Conservation (phyloP, 2,113 vertebrate species). For the Miniopterus natalensis region DNA sequence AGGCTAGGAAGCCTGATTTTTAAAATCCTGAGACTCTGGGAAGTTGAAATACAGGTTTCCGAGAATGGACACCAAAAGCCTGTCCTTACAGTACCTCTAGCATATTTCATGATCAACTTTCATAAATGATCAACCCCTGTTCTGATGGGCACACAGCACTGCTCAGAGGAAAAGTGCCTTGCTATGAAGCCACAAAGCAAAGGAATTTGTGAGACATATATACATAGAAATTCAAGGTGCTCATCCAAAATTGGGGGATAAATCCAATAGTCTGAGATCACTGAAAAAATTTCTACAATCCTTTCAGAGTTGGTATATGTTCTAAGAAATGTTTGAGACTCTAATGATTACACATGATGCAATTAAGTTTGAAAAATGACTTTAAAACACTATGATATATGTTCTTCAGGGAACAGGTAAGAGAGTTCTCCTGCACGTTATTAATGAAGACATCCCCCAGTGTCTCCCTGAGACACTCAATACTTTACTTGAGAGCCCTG, state of each 20-base stretch:
- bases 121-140: slow-evolving; percentile 52
- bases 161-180: slow-evolving; percentile 1
- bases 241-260: neutral
- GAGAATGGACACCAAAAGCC: neutral
- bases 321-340: slow-evolving; percentile 29
- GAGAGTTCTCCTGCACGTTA: neutral
- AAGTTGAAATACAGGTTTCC: slow-evolving; percentile 65
- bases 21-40: slow-evolving; percentile 44
- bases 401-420: neutral
- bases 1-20: slow-evolving; percentile 66
- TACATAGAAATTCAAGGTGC: slow-evolving; percentile 47
- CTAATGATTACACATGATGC: neutral
- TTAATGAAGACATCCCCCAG: neutral
- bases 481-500: neutral
- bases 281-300: neutral
- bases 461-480: neutral
- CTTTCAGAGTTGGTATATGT: neutral
- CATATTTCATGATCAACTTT: neutral
- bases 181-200: neutral
- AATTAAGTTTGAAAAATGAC: slow-evolving; percentile 1
- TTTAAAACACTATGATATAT: neutral
- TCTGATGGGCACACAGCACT: neutral
- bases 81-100: slow-evolving; percentile 72
- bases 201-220: neutral
- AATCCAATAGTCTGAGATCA: neutral